Percentiles rank a stretch among this genome's conserved stretches.
phyloP scores from a whole-genome alignment of 2,113 vertebrate species.

The Nipponia nippon region DNA sequence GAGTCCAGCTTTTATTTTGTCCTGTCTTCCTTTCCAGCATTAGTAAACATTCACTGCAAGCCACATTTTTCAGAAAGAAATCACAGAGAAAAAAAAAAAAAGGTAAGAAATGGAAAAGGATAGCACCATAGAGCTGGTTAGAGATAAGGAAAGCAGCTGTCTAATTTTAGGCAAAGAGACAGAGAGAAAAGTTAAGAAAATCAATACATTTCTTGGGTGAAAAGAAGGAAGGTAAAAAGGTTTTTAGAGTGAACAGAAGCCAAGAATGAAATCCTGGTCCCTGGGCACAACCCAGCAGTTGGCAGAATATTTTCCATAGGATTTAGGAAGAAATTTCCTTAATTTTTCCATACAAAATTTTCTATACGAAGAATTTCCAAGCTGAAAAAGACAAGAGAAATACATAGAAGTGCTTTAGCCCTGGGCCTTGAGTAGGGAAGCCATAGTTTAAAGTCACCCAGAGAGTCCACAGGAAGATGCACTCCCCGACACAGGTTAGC shows the following conservation, averaged over 20 bases:
- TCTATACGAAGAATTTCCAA: not conserved
- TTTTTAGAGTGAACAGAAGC: not conserved
- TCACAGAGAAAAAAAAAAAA: not conserved
- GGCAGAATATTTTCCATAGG: not conserved
- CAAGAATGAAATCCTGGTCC: not conserved
- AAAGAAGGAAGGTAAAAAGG: not conserved
- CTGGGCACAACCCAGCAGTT: not conserved
- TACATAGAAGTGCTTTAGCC: not conserved
- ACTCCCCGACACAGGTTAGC: not conserved
- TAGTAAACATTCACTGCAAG: not conserved
- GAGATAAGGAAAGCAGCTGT: not conserved
- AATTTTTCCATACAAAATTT: not conserved
- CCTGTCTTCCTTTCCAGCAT: not conserved
- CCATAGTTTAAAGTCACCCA: not conserved
- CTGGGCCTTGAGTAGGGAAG: not conserved
- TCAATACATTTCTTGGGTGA: not conserved
- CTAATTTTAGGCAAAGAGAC: constrained; percentile 16
- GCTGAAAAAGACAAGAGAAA: not conserved
- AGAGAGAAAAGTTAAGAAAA: constrained; percentile 12
- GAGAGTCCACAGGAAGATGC: not conserved
- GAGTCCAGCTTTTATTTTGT: not conserved
- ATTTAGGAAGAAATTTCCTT: not conserved
- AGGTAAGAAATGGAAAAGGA: not conserved
- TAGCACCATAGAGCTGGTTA: not conserved
- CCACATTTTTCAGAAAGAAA: not conserved